These are phyloP conservation scores for Rhyzopertha dominica DNA, from an alignment of 1,140 invertebrate genomes.

Conservation along the genomic window DNA sequence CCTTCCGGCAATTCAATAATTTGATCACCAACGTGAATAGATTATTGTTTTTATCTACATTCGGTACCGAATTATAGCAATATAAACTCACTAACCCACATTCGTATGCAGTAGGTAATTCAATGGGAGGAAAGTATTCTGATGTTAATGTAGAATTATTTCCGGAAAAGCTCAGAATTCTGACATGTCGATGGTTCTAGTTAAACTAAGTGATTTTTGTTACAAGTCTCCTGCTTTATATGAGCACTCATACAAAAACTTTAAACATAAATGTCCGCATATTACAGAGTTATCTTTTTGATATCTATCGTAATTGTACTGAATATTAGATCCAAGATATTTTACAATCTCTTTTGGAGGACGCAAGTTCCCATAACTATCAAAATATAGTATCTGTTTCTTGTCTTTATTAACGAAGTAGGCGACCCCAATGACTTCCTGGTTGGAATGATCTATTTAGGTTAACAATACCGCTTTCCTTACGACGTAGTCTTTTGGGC, in stretches of 20 bases:
- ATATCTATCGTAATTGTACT: conserved; percentile 14
- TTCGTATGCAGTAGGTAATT: too few relatives aligned
- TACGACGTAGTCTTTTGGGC: conserved; percentile 18
- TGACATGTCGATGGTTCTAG: conserved; percentile 14
- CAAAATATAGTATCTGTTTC: conserved; percentile 24
- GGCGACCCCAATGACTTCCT: too few relatives aligned
- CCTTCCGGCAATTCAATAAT: conserved; percentile 20
- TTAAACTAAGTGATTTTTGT: too few relatives aligned
- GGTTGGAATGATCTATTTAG: too few relatives aligned
- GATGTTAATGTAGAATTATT: conserved; percentile 13
- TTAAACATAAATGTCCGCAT: conserved; percentile 23
- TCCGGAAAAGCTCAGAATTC: conserved; percentile 13
- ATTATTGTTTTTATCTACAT: conserved; percentile 24
- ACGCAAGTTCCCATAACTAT: conserved; percentile 38
- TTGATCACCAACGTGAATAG: conserved; percentile 15
- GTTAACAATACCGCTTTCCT: conserved; percentile 38
- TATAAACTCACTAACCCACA: too few relatives aligned
- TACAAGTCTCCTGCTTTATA: too few relatives aligned
- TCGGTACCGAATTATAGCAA: conserved; percentile 24
- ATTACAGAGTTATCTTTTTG: too few relatives aligned
- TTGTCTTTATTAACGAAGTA: too few relatives aligned
- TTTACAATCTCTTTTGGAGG: conserved; percentile 35
- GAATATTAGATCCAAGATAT: conserved; percentile 22
- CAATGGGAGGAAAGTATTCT: conserved; percentile 24
- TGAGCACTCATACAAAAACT: conserved; percentile 25